phyloP scores from a whole-genome alignment of 2,888 invertebrate genomes.

The Amitus sp. region DNA sequence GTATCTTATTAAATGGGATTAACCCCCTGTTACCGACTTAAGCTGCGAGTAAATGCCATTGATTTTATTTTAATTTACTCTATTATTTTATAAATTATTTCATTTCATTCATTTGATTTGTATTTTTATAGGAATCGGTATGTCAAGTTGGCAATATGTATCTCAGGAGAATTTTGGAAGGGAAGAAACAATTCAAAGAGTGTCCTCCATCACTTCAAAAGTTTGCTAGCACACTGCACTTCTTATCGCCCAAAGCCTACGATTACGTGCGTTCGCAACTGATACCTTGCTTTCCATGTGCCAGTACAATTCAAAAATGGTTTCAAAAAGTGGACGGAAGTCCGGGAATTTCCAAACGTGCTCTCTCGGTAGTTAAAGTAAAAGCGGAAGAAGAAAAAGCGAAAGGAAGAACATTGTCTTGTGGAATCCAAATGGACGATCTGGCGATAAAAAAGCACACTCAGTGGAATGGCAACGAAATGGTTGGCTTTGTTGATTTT shows the following conservation, averaged over 20 bases:
- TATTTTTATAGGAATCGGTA: neutral
- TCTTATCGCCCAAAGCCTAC: constrained; percentile 19
- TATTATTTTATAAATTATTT: too few relatives aligned
- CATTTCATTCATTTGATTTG: too few relatives aligned
- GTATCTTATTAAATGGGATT: too few relatives aligned
- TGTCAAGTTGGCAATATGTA: neutral
- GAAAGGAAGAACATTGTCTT: constrained; percentile 10
- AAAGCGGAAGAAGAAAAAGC: constrained; percentile 8
- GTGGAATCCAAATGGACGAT: constrained; percentile 21
- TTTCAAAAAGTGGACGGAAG: constrained; percentile 15
- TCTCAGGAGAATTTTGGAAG: neutral
- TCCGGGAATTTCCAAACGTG: constrained; percentile 11
- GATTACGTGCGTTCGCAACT: constrained; percentile 19
- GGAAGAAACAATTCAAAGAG: constrained; percentile 7
- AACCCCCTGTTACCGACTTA: too few relatives aligned
- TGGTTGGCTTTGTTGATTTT: constrained; percentile 37
- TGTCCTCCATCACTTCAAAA: constrained; percentile 11
- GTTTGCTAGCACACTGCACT: constrained; percentile 19
- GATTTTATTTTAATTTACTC: too few relatives aligned
- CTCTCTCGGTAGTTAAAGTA: constrained; percentile 2
- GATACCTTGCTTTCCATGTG: constrained; percentile 14
- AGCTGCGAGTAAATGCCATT: too few relatives aligned
- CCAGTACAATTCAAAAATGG: constrained; percentile 19
- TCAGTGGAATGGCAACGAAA: constrained; percentile 23
- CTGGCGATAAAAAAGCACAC: constrained; percentile 16